These are phyloP conservation scores for Schizaphis graminum DNA, from an alignment of 2,888 invertebrate species.

Conservation along the genomic window DNA sequence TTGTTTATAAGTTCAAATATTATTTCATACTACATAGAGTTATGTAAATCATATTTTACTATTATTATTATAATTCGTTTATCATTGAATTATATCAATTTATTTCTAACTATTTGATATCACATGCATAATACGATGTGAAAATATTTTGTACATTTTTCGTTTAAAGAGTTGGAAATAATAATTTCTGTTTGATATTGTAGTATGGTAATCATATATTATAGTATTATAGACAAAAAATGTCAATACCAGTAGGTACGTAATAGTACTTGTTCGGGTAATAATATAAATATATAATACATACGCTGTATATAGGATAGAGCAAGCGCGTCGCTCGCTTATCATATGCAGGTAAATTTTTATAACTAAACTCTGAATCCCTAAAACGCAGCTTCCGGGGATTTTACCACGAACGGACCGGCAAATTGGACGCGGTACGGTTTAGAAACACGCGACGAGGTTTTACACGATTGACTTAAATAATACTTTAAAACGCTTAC, in stretches of 20 bases:
- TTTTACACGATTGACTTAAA: background rate
- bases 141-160: background rate
- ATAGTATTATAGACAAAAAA: background rate
- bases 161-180: background rate
- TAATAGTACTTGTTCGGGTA: background rate
- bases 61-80: background rate
- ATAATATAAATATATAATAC: background rate
- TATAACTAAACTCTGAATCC: background rate
- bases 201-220: background rate
- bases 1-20: background rate
- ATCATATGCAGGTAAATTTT: too few relatives aligned
- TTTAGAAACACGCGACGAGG: background rate
- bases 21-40: background rate
- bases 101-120: background rate
- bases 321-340: background rate
- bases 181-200: background rate
- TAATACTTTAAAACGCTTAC: background rate
- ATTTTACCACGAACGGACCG: background rate
- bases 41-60: background rate
- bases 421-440: background rate
- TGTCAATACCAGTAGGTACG: background rate
- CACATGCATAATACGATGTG: background rate
- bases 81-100: background rate
- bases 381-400: background rate
- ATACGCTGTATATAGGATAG: background rate